Evolutionary conservation across 2,113 vertebrate genomes (phyloP), one percentile per base, ranked within the genome.

Genomic region (Pachypanchax playfairii): DNA sequence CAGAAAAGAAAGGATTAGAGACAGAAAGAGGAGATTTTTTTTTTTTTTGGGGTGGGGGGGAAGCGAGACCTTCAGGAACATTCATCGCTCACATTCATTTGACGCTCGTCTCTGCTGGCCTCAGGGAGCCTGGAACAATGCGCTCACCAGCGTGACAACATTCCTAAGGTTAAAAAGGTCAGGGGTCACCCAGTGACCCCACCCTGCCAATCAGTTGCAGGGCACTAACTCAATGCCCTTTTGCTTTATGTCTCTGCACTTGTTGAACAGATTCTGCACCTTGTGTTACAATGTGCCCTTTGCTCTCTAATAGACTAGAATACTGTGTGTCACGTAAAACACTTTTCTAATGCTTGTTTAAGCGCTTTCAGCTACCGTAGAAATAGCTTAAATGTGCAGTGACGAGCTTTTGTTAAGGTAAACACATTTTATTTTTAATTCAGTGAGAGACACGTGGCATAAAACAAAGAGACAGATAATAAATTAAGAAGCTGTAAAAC

Each of bases 161-260:
- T 91, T 91, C 89, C 80, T 2, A 36, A 80, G 88, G 87, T 90
- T 88, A 88, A 77, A 85, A 84, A 82, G 84, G 80, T 85, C 79
- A 83, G 64, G 71, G 85, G 90, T 88, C 82, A 70, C 58, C 21
- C 42, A 11, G 36, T 29, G 62, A 86, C 83, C 83, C 88, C 81
- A 76, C 81, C 75, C 87, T 83, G 83, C 78, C 85, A 88, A 86
- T 90, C 87, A 83, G 79, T 82, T 67, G 71, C 62, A 70, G 77
- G 80, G 85, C 81, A 78, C 83, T 70, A 79, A 80, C 69, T 80
- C 43, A 9, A 42, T 44, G 73, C 64, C 77, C 84, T 85, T 88
- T 83, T 82, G 72, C 43, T 75, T 75, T 75, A 70, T 75, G 85
- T 85, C 70, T 76, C 70, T 21, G 80, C 86, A 87, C 87, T 88